Evolutionary conservation across 2,888 invertebrate species (phyloP).

Genomic region (Philopedon plagiatum): DNA sequence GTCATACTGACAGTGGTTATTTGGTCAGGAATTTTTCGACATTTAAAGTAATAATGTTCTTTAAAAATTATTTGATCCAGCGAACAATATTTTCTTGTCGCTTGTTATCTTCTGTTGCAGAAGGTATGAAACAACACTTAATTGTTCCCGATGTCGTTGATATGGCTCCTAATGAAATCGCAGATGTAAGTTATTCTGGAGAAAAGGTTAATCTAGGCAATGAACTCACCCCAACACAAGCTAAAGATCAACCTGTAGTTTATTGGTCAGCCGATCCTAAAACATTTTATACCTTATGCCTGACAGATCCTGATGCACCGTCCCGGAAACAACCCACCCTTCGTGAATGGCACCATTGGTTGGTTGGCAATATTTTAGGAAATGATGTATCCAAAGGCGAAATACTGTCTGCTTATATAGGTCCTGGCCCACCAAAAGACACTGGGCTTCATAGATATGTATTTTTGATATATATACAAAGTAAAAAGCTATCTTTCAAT

Average conservation of each 20-base stretch:
- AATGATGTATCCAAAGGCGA: slow-evolving; percentile 79
- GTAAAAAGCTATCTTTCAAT: slow-evolving; percentile 61
- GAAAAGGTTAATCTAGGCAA: slow-evolving; percentile 60
- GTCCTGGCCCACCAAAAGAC: slow-evolving; percentile 86
- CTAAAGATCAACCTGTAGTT: slow-evolving; percentile 68
- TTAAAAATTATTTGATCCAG: too few relatives aligned
- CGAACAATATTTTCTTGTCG: slow-evolving; percentile 42
- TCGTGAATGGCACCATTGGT: slow-evolving; percentile 93
- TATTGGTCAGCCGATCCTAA: slow-evolving; percentile 69
- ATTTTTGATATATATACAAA: slow-evolving; percentile 72
- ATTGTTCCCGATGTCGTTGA: slow-evolving; percentile 64
- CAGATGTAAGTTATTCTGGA: slow-evolving; percentile 49
- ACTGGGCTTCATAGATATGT: slow-evolving; percentile 81
- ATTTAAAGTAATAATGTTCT: too few relatives aligned
- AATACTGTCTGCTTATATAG: slow-evolving; percentile 82
- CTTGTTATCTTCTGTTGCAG: slow-evolving; percentile 53
- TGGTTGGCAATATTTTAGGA: slow-evolving; percentile 89
- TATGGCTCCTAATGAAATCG: slow-evolving; percentile 56
- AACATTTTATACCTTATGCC: slow-evolving; percentile 73
- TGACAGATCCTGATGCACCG: slow-evolving; percentile 93
- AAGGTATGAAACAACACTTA: slow-evolving; percentile 60
- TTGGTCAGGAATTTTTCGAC: too few relatives aligned
- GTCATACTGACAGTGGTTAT: too few relatives aligned
- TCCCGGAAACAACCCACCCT: slow-evolving; percentile 83
- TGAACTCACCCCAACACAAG: slow-evolving; percentile 61